Base-by-base conservation (phyloP, 2,888 invertebrate species). In the Xanthia icteritia region DNA sequence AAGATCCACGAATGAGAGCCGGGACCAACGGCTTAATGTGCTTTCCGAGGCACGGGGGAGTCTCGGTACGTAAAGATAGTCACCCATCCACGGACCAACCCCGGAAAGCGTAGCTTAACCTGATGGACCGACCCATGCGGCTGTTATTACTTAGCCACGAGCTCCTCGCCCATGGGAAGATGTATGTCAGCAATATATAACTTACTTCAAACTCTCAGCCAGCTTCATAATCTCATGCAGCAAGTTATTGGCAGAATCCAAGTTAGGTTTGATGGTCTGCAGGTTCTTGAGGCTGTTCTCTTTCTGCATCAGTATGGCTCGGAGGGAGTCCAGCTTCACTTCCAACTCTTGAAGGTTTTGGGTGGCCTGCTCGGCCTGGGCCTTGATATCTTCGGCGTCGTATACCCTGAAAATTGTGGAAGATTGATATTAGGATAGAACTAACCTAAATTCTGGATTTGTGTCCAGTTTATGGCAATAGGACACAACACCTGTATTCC, bases 261-360 rank as follows among this genome's bases (percentile, higher is more conserved):
- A 83, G 73, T 91, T 93, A 0, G 95, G 95, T 86, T 95, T 95
- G 42, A 94, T 91, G 0, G 92, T 92, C 79, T 96, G 96, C 72
- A 96, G 87, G 79, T 95, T 96, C 77, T 94, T 94, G 31, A 96
- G 82, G 64, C 92, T 93, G 76, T 88, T 94, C 77, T 96, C 96
- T 73, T 96, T 96, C 81, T 94, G 92, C 88, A 93, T 92, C 0
- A 96, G 86, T 0, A 91, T 93, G 0, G 90, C 89, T 23, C 89
- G 82, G 2, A 95, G 82, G 0, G 91, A 89, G 13, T 92, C 92
- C 2, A 94, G 76, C 51, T 94, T 94, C 65, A 94, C 93, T 51
- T 96, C 95, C 0, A 92, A 93, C 63, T 96, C 96, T 74, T 93
- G 92, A 0, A 95, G 93, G 76, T 93, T 93, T 63, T 91, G 92